A percentile compares a stretch with the other conserved stretches of the same genome.
Evolutionary conservation across 2,113 vertebrate species (phyloP).

Genomic region (Channa argus): DNA sequence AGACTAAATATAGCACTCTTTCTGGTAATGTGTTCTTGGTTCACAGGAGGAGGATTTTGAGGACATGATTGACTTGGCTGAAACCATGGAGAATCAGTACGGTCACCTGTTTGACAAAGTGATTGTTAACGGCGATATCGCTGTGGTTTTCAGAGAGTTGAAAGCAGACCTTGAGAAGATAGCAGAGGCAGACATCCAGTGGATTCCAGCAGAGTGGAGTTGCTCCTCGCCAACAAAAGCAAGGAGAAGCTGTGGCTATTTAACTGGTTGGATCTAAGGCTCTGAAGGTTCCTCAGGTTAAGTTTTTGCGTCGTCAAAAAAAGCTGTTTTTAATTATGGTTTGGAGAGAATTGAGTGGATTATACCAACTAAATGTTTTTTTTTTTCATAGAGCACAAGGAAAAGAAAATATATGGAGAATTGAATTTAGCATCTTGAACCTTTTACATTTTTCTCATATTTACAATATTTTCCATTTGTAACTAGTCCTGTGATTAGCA

Average conservation of each 20-base stretch:
- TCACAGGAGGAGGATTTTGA: conserved; percentile 93
- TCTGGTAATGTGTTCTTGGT: conserved; percentile 2
- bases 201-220: conserved; percentile 91
- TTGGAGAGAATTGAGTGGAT: no score
- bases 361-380: no score
- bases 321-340: no score
- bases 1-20: background rate
- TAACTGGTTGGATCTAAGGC: conserved; percentile 54
- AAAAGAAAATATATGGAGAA: background rate
- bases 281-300: background rate
- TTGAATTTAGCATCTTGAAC: background rate
- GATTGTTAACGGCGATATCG: conserved; percentile 91
- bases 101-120: conserved; percentile 91
- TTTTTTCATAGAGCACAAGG: background rate
- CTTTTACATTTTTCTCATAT: conserved; percentile 32
- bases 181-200: conserved; percentile 84
- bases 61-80: conserved; percentile 90
- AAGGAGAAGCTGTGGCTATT: conserved; percentile 47
- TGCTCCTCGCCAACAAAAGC: conserved; percentile 72
- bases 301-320: no score
- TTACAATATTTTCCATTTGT: conserved; percentile 31
- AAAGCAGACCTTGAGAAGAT: conserved; percentile 86
- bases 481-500: conserved; percentile 27
- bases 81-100: conserved; percentile 88
- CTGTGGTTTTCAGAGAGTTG: conserved; percentile 87